phyloP scores from a whole-genome alignment of 2,888 invertebrate genomes.

The Apodemia duryi region DNA sequence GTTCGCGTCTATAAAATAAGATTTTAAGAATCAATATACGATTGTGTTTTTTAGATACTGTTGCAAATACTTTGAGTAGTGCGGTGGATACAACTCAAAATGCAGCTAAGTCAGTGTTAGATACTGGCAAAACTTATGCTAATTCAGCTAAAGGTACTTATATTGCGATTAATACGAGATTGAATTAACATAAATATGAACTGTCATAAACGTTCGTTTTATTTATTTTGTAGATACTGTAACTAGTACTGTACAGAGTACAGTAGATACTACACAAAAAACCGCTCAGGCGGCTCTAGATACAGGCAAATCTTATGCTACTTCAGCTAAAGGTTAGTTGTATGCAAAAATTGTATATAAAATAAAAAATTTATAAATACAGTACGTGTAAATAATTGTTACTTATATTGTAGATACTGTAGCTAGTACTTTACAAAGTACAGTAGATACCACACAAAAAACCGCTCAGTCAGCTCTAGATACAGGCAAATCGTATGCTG shows the following conservation, averaged over 20 bases:
- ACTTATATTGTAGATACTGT: constrained; percentile 50
- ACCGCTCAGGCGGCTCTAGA: constrained; percentile 47
- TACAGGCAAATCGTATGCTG: constrained; percentile 28
- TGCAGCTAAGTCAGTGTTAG: constrained; percentile 46
- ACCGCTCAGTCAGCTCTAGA: constrained; percentile 38
- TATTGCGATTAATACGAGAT: neutral
- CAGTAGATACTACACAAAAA: constrained; percentile 48
- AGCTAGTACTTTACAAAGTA: constrained; percentile 54
- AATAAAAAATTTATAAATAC: constrained; percentile 11
- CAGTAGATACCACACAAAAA: constrained; percentile 46
- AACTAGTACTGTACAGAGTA: constrained; percentile 39
- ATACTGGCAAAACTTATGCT: constrained; percentile 48
- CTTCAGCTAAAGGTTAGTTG: constrained; percentile 38
- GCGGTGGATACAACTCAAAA: constrained; percentile 46
- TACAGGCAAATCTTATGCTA: constrained; percentile 43
- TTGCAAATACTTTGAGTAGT: constrained; percentile 48
- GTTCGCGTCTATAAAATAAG: too few species aligned
- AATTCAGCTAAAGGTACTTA: constrained; percentile 44
- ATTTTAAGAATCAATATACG: neutral
- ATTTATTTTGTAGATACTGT: constrained; percentile 39
- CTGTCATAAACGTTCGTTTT: constrained; percentile 16
- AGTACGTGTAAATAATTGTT: constrained; percentile 15
- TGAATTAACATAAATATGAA: too few species aligned
- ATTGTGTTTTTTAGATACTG: constrained; percentile 45
- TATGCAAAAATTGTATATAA: constrained; percentile 18